phyloP scores from a whole-genome alignment of 2,888 invertebrate species.

The Lithophane socia region DNA sequence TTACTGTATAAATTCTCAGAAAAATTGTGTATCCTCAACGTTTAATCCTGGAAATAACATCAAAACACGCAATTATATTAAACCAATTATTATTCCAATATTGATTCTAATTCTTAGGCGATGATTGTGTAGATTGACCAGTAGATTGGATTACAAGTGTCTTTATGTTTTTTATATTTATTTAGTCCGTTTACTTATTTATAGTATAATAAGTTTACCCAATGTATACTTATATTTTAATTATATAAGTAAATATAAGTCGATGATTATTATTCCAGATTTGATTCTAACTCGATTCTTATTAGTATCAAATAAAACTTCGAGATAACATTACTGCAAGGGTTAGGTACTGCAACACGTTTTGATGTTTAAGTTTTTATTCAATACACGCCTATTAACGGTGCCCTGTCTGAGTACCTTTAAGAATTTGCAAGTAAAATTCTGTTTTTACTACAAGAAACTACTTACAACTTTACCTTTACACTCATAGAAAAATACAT shows the following conservation, averaged over 20 bases:
- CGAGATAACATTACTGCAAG: constrained; percentile 35
- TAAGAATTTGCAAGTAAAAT: constrained; percentile 78
- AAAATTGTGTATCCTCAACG: neutral
- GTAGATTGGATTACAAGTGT: too few species aligned
- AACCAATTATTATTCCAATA: neutral
- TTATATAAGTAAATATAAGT: too few species aligned
- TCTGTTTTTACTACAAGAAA: constrained; percentile 69
- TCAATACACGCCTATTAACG: constrained; percentile 73
- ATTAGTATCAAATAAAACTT: constrained; percentile 46
- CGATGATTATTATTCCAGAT: neutral
- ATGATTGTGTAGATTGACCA: neutral
- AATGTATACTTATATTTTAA: too few species aligned
- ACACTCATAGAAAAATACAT: neutral
- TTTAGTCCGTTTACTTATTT: too few species aligned
- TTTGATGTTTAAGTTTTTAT: constrained; percentile 70
- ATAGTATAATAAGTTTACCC: too few species aligned
- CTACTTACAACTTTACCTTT: constrained; percentile 45
- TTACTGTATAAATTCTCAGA: neutral
- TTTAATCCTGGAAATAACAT: neutral
- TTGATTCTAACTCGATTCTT: constrained; percentile 37
- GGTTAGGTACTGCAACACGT: constrained; percentile 42
- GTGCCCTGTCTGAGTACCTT: constrained; percentile 70
- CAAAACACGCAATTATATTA: neutral
- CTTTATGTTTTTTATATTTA: too few species aligned
- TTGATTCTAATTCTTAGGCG: neutral